Evolutionary conservation across 1,140 invertebrate genomes (phyloP).

Genomic region (Hydropsyche tenuis): DNA sequence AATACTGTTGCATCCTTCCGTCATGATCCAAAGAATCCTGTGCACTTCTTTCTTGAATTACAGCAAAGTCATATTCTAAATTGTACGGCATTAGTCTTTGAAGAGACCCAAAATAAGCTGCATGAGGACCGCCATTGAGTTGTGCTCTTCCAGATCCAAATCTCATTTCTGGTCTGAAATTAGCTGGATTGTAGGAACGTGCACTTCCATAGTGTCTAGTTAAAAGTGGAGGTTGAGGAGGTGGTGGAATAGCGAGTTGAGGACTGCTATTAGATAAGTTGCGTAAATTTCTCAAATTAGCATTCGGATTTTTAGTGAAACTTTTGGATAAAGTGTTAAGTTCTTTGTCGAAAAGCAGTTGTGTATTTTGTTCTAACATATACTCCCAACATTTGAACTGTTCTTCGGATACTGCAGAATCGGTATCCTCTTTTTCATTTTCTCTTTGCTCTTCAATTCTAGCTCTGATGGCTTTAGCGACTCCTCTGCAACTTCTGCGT

Average conservation of each 20-base stretch:
- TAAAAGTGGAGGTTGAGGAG: conserved; percentile 66
- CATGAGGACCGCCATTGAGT: conserved; percentile 76
- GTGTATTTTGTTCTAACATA: conserved; percentile 90
- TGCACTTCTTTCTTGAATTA: conserved; percentile 75
- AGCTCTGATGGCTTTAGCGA: conserved; percentile 64
- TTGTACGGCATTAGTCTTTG: conserved; percentile 85
- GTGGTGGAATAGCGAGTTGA: conserved; percentile 61
- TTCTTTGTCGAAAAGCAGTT: conserved; percentile 86
- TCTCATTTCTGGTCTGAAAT: conserved; percentile 59
- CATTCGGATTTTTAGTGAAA: conserved; percentile 60
- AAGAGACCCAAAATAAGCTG: conserved; percentile 84
- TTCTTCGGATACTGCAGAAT: conserved; percentile 74
- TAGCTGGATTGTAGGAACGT: conserved; percentile 65
- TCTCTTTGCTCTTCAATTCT: conserved; percentile 66
- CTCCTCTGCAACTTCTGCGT: conserved; percentile 64
- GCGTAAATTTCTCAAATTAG: conserved; percentile 61
- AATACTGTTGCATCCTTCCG: conserved; percentile 83
- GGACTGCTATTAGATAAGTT: conserved; percentile 66
- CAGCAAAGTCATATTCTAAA: conserved; percentile 82
- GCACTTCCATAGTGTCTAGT: conserved; percentile 81
- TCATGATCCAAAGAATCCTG: conserved; percentile 78
- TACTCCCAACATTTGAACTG: conserved; percentile 93
- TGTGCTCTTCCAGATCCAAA: conserved; percentile 60
- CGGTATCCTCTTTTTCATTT: conserved; percentile 69
- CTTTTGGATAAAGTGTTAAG: conserved; percentile 79